A percentile compares a stretch with the other conserved stretches of the same genome.
phyloP scores from a whole-genome alignment of 2,888 invertebrate genomes.

The Pammene fasciana region DNA sequence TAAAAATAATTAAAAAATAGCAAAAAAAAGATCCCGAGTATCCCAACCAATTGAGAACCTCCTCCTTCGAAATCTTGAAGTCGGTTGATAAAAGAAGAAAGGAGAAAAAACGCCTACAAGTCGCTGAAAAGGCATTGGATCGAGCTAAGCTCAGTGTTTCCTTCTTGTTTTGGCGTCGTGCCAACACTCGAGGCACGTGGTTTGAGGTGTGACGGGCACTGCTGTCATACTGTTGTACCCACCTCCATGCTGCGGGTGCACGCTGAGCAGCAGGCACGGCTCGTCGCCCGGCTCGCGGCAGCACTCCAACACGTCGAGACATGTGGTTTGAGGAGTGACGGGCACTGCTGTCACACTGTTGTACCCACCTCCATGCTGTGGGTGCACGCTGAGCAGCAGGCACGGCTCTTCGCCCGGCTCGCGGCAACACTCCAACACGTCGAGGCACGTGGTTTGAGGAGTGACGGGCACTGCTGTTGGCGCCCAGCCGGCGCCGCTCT shows the following conservation, averaged over 20 bases:
- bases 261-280: conserved; percentile 83
- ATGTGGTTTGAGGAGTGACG: conserved; percentile 85
- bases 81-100: too few relatives aligned
- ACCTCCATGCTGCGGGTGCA: conserved; percentile 84
- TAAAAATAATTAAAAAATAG: too few relatives aligned
- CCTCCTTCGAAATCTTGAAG: too few relatives aligned
- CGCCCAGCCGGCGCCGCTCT: conserved; percentile 79
- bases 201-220: conserved; percentile 85
- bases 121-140: too few relatives aligned
- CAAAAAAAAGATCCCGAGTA: too few relatives aligned
- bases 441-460: conserved; percentile 85
- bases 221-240: conserved; percentile 41
- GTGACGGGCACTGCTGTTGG: conserved; percentile 85
- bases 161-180: conserved; percentile 84
- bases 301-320: conserved; percentile 85
- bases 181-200: conserved; percentile 85
- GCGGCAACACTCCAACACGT: conserved; percentile 86
- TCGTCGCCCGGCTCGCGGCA: conserved; percentile 87
- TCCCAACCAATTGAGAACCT: too few relatives aligned
- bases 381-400: conserved; percentile 83
- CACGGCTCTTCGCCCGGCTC: conserved; percentile 87
- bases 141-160: too few relatives aligned
- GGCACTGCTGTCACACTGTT: conserved; percentile 65
- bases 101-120: conserved; percentile 72
- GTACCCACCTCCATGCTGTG: conserved; percentile 80